phyloP scores from a whole-genome alignment of 2,113 vertebrate genomes.

The Lepisosteus osseus region DNA sequence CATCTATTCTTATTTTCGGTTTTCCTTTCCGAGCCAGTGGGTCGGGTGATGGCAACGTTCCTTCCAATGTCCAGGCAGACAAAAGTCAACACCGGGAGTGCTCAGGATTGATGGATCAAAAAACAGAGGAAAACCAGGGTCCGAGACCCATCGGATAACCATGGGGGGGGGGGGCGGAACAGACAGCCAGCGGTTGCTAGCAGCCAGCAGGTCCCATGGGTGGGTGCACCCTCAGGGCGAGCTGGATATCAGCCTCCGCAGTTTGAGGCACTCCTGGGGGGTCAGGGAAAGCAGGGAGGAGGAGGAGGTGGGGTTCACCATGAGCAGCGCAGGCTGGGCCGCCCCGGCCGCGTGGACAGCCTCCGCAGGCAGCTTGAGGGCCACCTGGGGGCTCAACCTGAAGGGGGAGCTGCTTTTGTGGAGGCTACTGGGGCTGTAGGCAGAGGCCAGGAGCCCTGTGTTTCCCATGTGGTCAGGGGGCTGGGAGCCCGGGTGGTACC shows the following conservation, averaged over 20 bases:
- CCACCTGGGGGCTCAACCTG: background rate
- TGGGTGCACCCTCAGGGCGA: constrained; percentile 28
- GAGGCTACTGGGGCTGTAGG: background rate
- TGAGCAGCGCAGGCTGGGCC: background rate
- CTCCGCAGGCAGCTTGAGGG: constrained; percentile 6
- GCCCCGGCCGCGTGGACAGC: background rate
- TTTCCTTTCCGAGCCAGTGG: too few relatives aligned
- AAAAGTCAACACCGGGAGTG: too few relatives aligned
- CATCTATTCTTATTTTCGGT: too few relatives aligned
- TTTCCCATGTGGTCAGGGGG: constrained; percentile 19
- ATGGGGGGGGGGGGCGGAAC: background rate
- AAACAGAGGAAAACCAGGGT: background rate
- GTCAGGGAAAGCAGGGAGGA: constrained; percentile 40
- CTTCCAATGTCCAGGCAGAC: too few relatives aligned
- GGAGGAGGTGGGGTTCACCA: constrained; percentile 32
- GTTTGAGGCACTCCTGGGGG: constrained; percentile 55
- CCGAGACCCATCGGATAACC: background rate
- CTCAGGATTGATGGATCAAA: background rate
- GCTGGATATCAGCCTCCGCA: constrained; percentile 52
- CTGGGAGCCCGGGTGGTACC: background rate
- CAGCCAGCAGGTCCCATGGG: too few relatives aligned
- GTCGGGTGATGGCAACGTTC: too few relatives aligned
- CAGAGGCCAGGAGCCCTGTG: background rate
- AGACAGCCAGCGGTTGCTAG: background rate
- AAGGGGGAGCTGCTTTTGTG: background rate